Evolutionary conservation across 2,888 invertebrate genomes (phyloP).

Genomic region (Tineola bisselliella): DNA sequence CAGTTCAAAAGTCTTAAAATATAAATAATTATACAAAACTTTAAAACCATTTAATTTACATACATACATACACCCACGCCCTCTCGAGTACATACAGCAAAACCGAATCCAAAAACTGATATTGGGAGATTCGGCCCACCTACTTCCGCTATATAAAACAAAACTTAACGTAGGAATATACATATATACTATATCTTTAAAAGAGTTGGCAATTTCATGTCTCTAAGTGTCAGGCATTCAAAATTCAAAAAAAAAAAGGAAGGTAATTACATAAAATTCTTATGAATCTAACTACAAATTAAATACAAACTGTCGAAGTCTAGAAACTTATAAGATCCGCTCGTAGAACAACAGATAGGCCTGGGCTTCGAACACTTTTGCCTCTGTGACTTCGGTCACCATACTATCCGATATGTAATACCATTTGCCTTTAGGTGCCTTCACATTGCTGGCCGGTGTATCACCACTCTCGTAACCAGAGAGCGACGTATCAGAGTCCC

Average conservation of each 20-base stretch:
- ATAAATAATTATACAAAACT: too few relatives aligned
- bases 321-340: slow-evolving; percentile 75
- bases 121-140: too few relatives aligned
- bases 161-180: too few relatives aligned
- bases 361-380: slow-evolving; percentile 83
- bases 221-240: too few relatives aligned
- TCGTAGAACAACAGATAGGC: slow-evolving; percentile 98
- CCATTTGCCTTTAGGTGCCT: slow-evolving; percentile 81
- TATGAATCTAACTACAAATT: background rate
- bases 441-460: slow-evolving; percentile 37
- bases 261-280: background rate
- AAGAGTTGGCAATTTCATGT: too few relatives aligned
- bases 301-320: background rate
- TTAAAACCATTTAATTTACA: too few relatives aligned
- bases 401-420: slow-evolving; percentile 93
- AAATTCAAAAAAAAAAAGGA: background rate
- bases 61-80: too few relatives aligned
- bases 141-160: too few relatives aligned
- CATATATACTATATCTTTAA: too few relatives aligned
- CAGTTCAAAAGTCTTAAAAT: too few relatives aligned
- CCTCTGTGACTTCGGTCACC: slow-evolving; percentile 83
- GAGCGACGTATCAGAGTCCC: slow-evolving; percentile 67
- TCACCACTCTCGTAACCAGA: slow-evolving; percentile 66
- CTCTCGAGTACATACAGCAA: too few relatives aligned
- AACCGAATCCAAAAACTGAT: too few relatives aligned